Conservation (phyloP, 1,140 invertebrate species). For the Meloidogyne floridensis region DNA sequence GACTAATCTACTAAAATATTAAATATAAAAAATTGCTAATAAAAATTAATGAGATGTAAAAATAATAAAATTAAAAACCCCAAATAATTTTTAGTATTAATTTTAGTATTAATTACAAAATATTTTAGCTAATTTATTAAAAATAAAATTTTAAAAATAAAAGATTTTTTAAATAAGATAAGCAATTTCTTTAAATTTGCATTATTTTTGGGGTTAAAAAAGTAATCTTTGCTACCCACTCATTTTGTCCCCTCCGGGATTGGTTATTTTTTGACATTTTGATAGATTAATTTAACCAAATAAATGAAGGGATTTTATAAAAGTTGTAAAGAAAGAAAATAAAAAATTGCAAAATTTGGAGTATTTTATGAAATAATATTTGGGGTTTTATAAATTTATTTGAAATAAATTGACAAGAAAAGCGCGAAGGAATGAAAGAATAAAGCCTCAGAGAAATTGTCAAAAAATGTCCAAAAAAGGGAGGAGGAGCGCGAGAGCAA, state of each 20-base stretch:
- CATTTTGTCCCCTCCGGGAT: not conserved
- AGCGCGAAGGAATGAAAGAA: not conserved
- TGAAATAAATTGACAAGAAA: not conserved
- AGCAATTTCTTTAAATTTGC: constrained; percentile 5
- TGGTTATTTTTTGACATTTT: constrained; percentile 7
- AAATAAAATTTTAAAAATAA: not conserved
- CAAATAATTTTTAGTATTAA: not conserved
- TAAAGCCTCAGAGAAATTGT: not conserved
- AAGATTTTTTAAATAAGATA: constrained; percentile 1
- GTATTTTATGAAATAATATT: not conserved
- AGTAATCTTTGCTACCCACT: not conserved
- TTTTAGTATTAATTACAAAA: not conserved
- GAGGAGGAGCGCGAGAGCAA: not conserved
- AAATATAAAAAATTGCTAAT: no score
- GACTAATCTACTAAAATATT: no score
- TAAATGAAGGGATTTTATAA: not conserved
- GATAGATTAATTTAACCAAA: not conserved
- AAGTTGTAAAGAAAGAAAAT: not conserved
- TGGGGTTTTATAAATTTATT: not conserved
- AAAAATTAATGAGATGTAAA: no score
- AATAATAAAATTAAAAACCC: no score
- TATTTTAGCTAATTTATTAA: not conserved
- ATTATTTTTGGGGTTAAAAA: not conserved
- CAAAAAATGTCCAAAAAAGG: not conserved
- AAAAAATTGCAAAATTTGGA: not conserved